Evolutionary conservation across 1,140 invertebrate genomes (phyloP), one percentile per base, ranked within the genome.

Genomic region (Zaprionus tsacasi): DNA sequence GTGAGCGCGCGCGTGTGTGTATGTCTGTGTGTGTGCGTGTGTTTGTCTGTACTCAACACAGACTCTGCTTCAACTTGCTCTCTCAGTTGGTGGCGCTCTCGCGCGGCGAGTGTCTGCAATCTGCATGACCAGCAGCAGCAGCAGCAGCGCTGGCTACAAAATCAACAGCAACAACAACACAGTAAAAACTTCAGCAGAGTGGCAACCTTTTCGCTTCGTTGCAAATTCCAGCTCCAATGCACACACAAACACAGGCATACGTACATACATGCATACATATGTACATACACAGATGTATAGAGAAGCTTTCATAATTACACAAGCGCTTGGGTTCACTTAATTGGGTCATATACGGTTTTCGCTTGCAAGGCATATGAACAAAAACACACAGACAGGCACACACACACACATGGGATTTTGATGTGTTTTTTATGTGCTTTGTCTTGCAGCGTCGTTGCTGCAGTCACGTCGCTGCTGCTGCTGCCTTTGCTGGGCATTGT

Each of bases 321-420:
- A 65, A 76, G 71, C 78, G 70, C 75, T 79, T 79, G 57, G 75
- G 69, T 78, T 85, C 61, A 79, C 70, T 91, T 88, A 91, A 91
- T 91, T 88, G 80, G 88, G 88, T 91, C 88, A 91, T 79, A 71
- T 80, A 83, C 82, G 78, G 78, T 86, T 81, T 89, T 83, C 70
- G 76, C 72, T 79, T 86, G 76, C 83, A 77, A 74, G 66, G 52
- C 66, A 63, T 30, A 69, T 56, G 67, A 56, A 73, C 8, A 43
- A 64, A 60, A 25, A 71, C 30, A 52, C 21, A 72, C 43, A 60
- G 7, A 54, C 30, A 55, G 27, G 55, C n/a, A 66, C 30, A 27
- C 11, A 52, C 17, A 52, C 48, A 52, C 30, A 56, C 21, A 56
- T 56, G 30, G 40, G n/a, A 59, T 79, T 66, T 81, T 69, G 73